Percentiles rank a stretch among this genome's conserved stretches.
phyloP scores from a whole-genome alignment of 2,888 invertebrate genomes.

The Chironomus riparius region DNA sequence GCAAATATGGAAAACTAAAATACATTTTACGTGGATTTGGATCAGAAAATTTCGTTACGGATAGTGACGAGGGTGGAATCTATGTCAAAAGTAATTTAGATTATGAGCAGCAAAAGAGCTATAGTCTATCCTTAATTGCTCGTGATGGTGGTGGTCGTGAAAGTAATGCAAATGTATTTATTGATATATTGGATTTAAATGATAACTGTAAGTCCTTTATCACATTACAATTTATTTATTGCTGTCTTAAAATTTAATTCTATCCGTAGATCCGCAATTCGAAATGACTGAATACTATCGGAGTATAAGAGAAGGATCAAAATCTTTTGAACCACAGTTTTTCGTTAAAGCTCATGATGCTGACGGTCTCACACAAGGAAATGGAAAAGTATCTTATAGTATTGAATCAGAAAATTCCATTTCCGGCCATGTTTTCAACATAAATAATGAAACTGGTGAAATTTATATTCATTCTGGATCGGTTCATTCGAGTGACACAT shows the following conservation, averaged over 20 bases:
- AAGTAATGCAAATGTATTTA: constrained; percentile 58
- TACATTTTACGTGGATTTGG: constrained; percentile 72
- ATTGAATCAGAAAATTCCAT: constrained; percentile 61
- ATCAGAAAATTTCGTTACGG: constrained; percentile 63
- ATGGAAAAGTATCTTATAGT: constrained; percentile 56
- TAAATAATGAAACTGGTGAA: constrained; percentile 63
- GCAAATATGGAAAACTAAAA: constrained; percentile 58
- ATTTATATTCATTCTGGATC: constrained; percentile 50
- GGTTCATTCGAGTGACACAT: constrained; percentile 63
- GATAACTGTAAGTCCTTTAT: constrained; percentile 49
- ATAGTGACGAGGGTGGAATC: constrained; percentile 56
- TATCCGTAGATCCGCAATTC: constrained; percentile 48
- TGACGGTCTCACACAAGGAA: constrained; percentile 65
- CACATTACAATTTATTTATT: neutral
- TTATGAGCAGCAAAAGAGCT: constrained; percentile 71
- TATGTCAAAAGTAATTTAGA: constrained; percentile 58
- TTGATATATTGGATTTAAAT: constrained; percentile 65
- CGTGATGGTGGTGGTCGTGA: constrained; percentile 70
- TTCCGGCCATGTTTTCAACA: constrained; percentile 52
- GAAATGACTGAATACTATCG: constrained; percentile 60
- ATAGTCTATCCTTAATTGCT: constrained; percentile 69
- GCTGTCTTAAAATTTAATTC: no score
- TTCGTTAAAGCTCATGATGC: constrained; percentile 67
- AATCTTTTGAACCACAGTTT: constrained; percentile 69
- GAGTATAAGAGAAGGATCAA: constrained; percentile 67